Conservation (phyloP, 2,113 vertebrate species). For the Gallinago undulata region DNA sequence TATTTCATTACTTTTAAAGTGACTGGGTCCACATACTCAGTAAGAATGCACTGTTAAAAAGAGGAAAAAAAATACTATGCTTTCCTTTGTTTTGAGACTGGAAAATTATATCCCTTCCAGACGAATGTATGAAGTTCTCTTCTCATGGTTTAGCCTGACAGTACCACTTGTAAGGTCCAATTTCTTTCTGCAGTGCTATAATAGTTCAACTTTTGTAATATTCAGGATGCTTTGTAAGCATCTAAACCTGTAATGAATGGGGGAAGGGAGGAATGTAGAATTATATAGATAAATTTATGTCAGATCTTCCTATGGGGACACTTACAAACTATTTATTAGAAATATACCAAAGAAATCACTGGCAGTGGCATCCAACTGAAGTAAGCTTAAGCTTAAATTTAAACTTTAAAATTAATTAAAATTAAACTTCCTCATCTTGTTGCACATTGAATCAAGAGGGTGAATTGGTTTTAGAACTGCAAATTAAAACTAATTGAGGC, state of each 20-base stretch:
- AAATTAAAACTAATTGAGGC: background rate
- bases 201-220: background rate
- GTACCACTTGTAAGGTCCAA: background rate
- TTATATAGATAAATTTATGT: background rate
- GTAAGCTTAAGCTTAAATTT: background rate
- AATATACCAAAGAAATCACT: background rate
- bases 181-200: background rate
- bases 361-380: background rate
- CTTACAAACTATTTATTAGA: background rate
- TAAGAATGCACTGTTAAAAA: background rate
- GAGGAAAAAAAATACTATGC: background rate
- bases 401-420: background rate
- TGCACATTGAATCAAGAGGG: background rate
- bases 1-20: slow-evolving; percentile 11
- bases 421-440: background rate
- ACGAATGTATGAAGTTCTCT: background rate
- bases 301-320: background rate
- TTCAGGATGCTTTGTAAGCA: background rate
- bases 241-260: background rate
- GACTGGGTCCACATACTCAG: background rate
- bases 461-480: background rate
- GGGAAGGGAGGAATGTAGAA: background rate
- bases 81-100: background rate
- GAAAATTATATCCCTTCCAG: background rate
- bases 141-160: background rate